Percentiles rank a stretch among this genome's conserved stretches.
These are phyloP conservation scores for Lindbergichthys nudifrons DNA, from an alignment of 2,797 vertebrate species.

Conservation along the genomic window DNA sequence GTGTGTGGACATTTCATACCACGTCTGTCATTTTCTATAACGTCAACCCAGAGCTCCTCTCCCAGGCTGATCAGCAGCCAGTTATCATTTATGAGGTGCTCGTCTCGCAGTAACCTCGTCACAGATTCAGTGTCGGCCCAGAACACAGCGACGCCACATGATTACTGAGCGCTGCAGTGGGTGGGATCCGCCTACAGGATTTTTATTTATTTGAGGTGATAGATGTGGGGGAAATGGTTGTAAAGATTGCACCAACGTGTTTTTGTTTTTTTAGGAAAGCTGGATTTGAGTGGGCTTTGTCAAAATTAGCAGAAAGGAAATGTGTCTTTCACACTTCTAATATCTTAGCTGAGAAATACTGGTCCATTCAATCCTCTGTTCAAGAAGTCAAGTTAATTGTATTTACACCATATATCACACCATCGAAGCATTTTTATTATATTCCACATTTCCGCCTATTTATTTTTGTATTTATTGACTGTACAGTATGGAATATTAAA, in stretches of 20 bases:
- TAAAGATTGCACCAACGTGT: background rate
- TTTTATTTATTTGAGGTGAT: background rate
- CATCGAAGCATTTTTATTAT: no score
- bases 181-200: background rate
- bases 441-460: no score
- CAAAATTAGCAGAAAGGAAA: background rate
- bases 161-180: background rate
- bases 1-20: constrained; percentile 26
- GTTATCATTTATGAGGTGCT: constrained; percentile 39
- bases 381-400: no score
- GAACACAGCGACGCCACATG: constrained; percentile 19
- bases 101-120: constrained; percentile 28
- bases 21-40: constrained; percentile 12
- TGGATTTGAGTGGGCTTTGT: background rate
- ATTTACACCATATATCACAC: no score
- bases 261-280: background rate
- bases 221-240: background rate
- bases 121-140: constrained; percentile 16
- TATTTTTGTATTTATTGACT: no score
- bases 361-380: no score
- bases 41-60: constrained; percentile 2
- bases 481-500: no score
- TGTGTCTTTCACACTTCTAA: background rate
- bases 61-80: constrained; percentile 19
- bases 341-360: no score